Evolutionary conservation across 1,140 invertebrate species (phyloP), one percentile per base, ranked within the genome.

Genomic region (Sipha flava): DNA sequence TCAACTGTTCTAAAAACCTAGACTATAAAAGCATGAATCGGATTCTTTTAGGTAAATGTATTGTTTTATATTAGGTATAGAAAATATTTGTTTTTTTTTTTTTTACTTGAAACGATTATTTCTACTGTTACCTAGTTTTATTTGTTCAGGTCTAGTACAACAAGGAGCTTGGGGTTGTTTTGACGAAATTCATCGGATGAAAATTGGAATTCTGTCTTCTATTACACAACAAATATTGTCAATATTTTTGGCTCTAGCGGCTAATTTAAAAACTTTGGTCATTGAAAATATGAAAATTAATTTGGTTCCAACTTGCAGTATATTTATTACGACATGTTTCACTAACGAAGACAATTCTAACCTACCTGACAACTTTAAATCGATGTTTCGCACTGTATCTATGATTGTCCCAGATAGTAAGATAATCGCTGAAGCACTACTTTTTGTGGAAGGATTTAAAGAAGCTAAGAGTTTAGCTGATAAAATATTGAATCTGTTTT

Each of bases 141-240:
- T 3, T 23, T 18, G 1, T 66, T 2, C 23, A 90, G 95, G 95
- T 72, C 85, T 97, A 62, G 94, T 40, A 4, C 77, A 66, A 31
- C 92, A 94, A 64, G 97, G 96, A 31, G 93, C 95, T 0, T 98
- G 96, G 95, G 93, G 95, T n/a, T 98, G 96, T 86, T 96, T 98
- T 86, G 96, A 98, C 85, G 96, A 98, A 87, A 97, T 98, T 86
- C 97, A 98, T 87, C 89, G 94, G 77, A 96, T 97, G 81, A 93
- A 96, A 84, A 85, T 97, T 82, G 94, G 96, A 85, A 94, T 97
- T 43, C 86, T 98, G 52, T 98, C 95, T 14, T 95, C 97, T 9
- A 91, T 96, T 37, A 93, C 93, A 18, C 94, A 95, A 85, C 94
- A 96, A 85, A 93, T 96, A 83, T 88, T 91, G 45, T 92, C 90